Evolutionary conservation across 2,113 vertebrate genomes (phyloP).

Genomic region (Oreochromis spilurus): DNA sequence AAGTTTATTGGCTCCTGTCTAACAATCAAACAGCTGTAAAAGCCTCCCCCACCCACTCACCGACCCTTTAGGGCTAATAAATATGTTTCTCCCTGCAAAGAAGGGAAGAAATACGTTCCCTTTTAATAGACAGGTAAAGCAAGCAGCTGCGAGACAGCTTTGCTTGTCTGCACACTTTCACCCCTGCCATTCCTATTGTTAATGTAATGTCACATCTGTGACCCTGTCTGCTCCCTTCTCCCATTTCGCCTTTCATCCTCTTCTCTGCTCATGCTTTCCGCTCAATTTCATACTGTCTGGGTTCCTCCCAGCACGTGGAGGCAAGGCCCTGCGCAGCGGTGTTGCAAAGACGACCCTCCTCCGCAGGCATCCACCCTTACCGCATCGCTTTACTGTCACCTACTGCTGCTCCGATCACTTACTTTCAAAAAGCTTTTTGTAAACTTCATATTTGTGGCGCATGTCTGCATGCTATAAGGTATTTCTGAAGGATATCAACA

Average conservation of each 20-base stretch:
- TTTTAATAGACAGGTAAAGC: constrained; percentile 76
- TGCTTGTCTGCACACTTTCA: constrained; percentile 69
- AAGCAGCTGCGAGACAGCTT: constrained; percentile 74
- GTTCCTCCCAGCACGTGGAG: constrained; percentile 48
- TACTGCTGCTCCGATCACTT: not conserved
- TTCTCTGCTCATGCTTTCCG: constrained; percentile 68
- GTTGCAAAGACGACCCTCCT: not conserved
- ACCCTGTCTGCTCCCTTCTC: constrained; percentile 67
- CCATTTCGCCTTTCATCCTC: constrained; percentile 53
- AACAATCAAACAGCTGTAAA: constrained; percentile 45
- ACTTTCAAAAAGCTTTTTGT: not conserved
- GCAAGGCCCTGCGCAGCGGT: not conserved
- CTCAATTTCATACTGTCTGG: constrained; percentile 71
- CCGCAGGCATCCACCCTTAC: not conserved
- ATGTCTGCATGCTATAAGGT: not conserved
- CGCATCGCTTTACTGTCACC: not conserved
- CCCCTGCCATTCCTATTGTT: constrained; percentile 56
- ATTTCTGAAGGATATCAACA: not conserved
- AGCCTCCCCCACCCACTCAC: not conserved
- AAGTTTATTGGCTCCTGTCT: constrained; percentile 52
- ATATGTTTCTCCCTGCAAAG: constrained; percentile 61
- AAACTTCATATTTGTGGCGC: not conserved
- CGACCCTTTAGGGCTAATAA: constrained; percentile 52
- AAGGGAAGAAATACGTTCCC: constrained; percentile 61
- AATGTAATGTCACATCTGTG: constrained; percentile 71